These are phyloP conservation scores for Cataglyphis albicans DNA, from an alignment of 2,888 invertebrate species.

Conservation along the genomic window DNA sequence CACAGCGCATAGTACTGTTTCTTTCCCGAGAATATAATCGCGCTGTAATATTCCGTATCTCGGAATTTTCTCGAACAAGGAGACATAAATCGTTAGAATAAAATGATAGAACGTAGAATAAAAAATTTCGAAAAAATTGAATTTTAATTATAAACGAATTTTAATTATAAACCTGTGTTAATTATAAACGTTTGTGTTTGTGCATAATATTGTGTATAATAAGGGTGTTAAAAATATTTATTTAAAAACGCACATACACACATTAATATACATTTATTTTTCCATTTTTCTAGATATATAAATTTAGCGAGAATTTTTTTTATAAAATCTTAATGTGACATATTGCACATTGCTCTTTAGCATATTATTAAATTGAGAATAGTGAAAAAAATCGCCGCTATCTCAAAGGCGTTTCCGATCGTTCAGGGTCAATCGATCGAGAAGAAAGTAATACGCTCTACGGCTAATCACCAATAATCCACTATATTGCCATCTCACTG, in stretches of 20 bases:
- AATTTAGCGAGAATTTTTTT: neutral
- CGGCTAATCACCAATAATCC: slow-evolving; percentile 67
- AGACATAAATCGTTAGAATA: slow-evolving; percentile 30
- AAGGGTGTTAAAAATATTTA: slow-evolving; percentile 1
- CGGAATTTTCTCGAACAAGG: slow-evolving; percentile 40
- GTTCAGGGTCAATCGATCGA: slow-evolving; percentile 33
- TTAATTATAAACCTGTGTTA: neutral
- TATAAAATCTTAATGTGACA: neutral
- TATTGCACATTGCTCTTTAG: neutral
- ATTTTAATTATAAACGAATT: slow-evolving; percentile 3
- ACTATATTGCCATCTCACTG: slow-evolving; percentile 41
- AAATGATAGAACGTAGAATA: slow-evolving; percentile 14
- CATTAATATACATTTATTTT: neutral
- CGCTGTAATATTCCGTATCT: slow-evolving; percentile 36
- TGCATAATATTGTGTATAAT: neutral
- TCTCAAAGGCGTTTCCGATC: neutral
- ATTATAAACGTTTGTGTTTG: neutral
- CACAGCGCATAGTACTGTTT: slow-evolving; percentile 38
- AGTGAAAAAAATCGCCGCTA: neutral
- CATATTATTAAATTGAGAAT: neutral
- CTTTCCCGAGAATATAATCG: slow-evolving; percentile 35
- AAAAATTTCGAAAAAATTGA: slow-evolving; percentile 1
- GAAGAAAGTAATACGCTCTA: slow-evolving; percentile 35
- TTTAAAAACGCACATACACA: neutral
- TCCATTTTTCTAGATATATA: neutral